These are phyloP conservation scores for Phorcus lineatus DNA, from an alignment of 2,888 invertebrate genomes.

Conservation along the genomic window DNA sequence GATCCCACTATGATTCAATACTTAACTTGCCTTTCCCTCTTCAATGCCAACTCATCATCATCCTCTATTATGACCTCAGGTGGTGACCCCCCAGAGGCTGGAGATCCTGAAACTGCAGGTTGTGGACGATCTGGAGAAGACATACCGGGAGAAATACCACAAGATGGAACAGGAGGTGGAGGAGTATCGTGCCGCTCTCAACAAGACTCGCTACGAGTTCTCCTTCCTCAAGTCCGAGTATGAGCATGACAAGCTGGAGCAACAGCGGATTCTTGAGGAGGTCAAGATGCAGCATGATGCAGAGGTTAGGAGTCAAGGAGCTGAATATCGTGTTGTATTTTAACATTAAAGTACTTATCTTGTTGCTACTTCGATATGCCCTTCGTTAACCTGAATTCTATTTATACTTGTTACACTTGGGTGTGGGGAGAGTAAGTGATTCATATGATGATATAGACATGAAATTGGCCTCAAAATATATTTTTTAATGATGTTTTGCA, in stretches of 20 bases:
- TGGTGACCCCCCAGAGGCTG: constrained; percentile 67
- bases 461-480: too few species aligned
- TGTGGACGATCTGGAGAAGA: constrained; percentile 67
- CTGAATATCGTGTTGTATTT: too few species aligned
- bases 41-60: too few species aligned
- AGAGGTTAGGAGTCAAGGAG: constrained; percentile 59
- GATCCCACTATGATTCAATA: too few species aligned
- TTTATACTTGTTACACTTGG: too few species aligned
- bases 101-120: constrained; percentile 69
- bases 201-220: constrained; percentile 72
- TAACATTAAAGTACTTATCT: too few species aligned
- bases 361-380: too few species aligned
- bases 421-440: too few species aligned
- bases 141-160: constrained; percentile 65
- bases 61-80: constrained; percentile 44
- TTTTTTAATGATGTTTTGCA: too few species aligned
- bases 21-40: too few species aligned
- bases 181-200: constrained; percentile 62
- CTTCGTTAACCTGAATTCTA: too few species aligned
- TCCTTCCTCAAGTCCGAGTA: constrained; percentile 74
- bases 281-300: constrained; percentile 71
- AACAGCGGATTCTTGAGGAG: constrained; percentile 67
- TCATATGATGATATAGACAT: too few species aligned
- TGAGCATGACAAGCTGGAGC: constrained; percentile 70
- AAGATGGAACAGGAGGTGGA: constrained; percentile 70